These are phyloP conservation scores for Tiliacea citrago DNA, from an alignment of 2,888 invertebrate species.

Conservation along the genomic window DNA sequence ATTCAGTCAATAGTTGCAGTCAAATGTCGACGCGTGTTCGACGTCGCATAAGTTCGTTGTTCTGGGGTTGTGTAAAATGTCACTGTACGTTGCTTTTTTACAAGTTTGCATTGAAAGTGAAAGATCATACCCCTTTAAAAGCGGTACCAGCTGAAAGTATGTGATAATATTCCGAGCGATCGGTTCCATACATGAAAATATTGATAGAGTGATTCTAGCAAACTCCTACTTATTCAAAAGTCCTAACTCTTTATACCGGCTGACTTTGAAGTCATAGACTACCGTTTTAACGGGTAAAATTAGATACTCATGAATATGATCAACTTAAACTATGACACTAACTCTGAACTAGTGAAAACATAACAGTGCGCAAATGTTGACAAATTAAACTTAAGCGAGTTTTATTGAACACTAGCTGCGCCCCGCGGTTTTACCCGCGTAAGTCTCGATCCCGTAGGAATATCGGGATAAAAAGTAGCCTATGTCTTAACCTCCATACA, in stretches of 20 bases:
- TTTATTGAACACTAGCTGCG: too few species aligned
- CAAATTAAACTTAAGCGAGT: too few species aligned
- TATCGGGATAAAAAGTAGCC: too few species aligned
- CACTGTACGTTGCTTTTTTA: slow-evolving; percentile 70
- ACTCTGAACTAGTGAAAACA: background rate
- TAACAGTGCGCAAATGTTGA: background rate
- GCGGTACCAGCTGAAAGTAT: slow-evolving; percentile 61
- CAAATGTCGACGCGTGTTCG: slow-evolving; percentile 48
- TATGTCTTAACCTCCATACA: too few species aligned
- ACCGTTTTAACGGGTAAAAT: background rate
- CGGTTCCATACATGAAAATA: background rate
- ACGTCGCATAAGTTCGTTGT: slow-evolving; percentile 38
- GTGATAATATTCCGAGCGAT: slow-evolving; percentile 39
- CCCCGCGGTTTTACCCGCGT: too few species aligned
- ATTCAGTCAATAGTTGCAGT: slow-evolving; percentile 22
- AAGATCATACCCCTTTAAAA: slow-evolving; percentile 49
- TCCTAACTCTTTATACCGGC: background rate
- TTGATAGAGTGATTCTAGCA: background rate
- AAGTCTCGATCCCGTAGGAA: too few species aligned
- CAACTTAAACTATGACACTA: background rate
- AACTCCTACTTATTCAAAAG: background rate
- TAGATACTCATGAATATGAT: background rate
- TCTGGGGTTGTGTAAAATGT: slow-evolving; percentile 66
- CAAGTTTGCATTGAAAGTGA: slow-evolving; percentile 67
- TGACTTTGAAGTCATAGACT: background rate